Percentiles rank a stretch among this genome's conserved stretches.
Evolutionary conservation across 2,888 invertebrate genomes (phyloP).

Genomic region (Campopleginae sp.): DNA sequence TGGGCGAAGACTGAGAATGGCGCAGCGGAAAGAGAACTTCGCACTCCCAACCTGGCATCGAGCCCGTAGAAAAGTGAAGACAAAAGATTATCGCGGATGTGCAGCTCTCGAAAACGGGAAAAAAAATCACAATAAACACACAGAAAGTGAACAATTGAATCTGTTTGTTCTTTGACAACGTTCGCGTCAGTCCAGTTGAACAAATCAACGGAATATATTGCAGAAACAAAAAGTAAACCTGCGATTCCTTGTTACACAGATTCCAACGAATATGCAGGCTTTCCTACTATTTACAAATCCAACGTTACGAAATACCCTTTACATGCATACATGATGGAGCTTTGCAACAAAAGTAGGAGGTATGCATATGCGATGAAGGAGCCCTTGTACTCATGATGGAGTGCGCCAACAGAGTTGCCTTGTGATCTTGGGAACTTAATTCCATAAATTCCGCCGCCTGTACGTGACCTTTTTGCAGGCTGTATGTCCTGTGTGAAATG

Average conservation of each 20-base stretch:
- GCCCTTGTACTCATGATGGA: slow-evolving; percentile 15
- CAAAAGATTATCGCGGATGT: slow-evolving; percentile 68
- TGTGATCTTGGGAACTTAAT: slow-evolving; percentile 32
- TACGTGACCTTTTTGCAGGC: neutral
- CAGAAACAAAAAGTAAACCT: neutral
- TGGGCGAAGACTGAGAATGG: slow-evolving; percentile 54
- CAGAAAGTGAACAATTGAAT: slow-evolving; percentile 22
- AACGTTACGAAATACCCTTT: neutral
- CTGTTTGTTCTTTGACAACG: neutral
- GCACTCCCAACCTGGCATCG: slow-evolving; percentile 76
- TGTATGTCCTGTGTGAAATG: neutral
- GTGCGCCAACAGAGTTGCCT: slow-evolving; percentile 5
- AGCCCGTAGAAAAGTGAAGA: slow-evolving; percentile 73
- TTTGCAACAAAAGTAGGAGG: slow-evolving; percentile 5
- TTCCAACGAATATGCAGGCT: neutral
- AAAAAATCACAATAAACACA: slow-evolving; percentile 47
- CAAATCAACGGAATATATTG: neutral
- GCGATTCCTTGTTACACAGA: neutral
- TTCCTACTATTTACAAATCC: neutral
- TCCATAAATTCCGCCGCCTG: slow-evolving; percentile 18
- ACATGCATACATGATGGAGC: neutral
- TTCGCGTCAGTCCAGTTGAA: neutral
- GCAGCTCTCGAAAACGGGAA: slow-evolving; percentile 55
- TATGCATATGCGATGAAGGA: slow-evolving; percentile 35
- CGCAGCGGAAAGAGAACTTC: slow-evolving; percentile 75